These are phyloP conservation scores for Sclerodermus sp. DNA, from an alignment of 2,888 invertebrate genomes.

Conservation along the genomic window DNA sequence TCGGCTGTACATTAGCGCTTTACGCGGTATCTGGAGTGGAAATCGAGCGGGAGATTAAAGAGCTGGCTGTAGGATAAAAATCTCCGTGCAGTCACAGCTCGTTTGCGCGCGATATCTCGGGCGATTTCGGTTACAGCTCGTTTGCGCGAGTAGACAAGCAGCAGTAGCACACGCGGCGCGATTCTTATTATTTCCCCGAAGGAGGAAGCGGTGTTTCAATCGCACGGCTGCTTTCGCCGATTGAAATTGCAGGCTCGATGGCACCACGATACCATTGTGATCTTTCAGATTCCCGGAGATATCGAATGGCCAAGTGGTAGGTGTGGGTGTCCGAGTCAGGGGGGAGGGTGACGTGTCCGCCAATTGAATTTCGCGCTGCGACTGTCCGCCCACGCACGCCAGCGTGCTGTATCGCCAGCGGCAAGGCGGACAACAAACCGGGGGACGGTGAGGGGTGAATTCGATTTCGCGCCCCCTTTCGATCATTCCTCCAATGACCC, in stretches of 20 bases:
- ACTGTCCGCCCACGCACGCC: too few species aligned
- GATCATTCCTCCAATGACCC: too few species aligned
- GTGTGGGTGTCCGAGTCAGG: too few species aligned
- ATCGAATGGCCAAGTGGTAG: too few species aligned
- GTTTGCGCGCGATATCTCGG: constrained; percentile 36
- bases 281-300: neutral
- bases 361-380: constrained; percentile 9
- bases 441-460: too few species aligned
- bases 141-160: constrained; percentile 37
- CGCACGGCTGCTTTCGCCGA: constrained; percentile 15
- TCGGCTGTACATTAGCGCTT: too few species aligned
- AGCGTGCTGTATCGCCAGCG: too few species aligned
- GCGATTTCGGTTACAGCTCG: constrained; percentile 43
- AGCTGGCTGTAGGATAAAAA: constrained; percentile 25
- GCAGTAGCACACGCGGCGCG: too few species aligned
- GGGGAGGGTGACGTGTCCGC: constrained; percentile 6
- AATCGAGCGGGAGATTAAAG: constrained; percentile 26
- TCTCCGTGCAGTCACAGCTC: constrained; percentile 38
- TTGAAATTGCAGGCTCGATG: constrained; percentile 35
- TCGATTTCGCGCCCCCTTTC: too few species aligned
- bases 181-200: constrained; percentile 36
- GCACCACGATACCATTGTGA: constrained; percentile 35
- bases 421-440: too few species aligned
- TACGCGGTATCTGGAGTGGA: constrained; percentile 13
- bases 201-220: constrained; percentile 43